Base-by-base conservation (phyloP, 2,113 vertebrate genomes). In the Micromys minutus region DNA sequence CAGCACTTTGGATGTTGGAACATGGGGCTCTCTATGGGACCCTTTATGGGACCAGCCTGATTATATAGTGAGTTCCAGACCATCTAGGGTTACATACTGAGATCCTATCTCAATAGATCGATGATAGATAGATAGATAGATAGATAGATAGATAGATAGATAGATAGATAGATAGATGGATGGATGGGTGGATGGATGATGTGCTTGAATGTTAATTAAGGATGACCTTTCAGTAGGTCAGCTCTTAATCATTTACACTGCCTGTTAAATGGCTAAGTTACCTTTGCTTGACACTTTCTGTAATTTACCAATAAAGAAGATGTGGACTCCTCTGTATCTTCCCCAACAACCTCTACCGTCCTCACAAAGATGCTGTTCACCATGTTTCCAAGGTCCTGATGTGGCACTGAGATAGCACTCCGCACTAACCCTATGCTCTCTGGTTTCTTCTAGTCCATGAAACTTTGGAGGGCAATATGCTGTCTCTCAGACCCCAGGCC, bases 191-290 rank as follows among this genome's bases (percentile, higher is more conserved):
- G 19, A 72, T 19, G 10, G 65, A 13, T 67, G 59, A 11, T 19
- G 7, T 11, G 19, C 61, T 86, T 86, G 42, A 50, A 50, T 67
- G 42, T 67, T 50, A 88, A 75, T 90, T 69, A 89, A 31, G 22
- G 47, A 19, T 29, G 19, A 65, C n/a, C 22, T 90, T 93, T 87
- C 69, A 85, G 65, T 87, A 75, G 26, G 8, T 90, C 77, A 26
- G 4, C 72, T 52, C 91, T 91, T 93, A n/a, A 36, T 83, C 69
- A 52, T 95, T 50, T 72, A 8, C 77, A n/a, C 75, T 85, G 36
- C 15, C 63, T 69, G 45, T 61, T 87, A 79, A 45, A n/a, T 71
- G 57, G 74, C 61, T n/a, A 36, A 39, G 36, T 59, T 24, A 92
- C 36, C 22, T 39, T 31, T 26, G 79, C 55, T 39, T 81, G 52